Base-by-base conservation (phyloP, 1,140 invertebrate species). In the Drosophila hydei region DNA sequence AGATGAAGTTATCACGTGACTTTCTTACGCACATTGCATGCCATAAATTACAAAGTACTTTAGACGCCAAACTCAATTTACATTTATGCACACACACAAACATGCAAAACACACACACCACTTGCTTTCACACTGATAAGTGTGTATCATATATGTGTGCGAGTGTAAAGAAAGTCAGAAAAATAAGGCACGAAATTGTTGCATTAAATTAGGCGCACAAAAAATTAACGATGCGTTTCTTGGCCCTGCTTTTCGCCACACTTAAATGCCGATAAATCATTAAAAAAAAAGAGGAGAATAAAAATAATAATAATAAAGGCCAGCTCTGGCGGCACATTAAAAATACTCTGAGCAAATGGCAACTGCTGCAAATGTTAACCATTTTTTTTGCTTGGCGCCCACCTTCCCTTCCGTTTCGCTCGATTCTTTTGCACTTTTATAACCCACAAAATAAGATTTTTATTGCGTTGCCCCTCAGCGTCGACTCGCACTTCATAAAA, bases 41-140 rank as follows among this genome's bases (percentile, higher is more conserved):
- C 78, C 83, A 88, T 88, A 88, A 88, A 88, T 88, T 88, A 88
- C 83, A 79, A 88, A 88, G 83, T 88, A 88, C 83, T 88, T 88
- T 88, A 74, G 62, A 68, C 75, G 83, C 78, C 78, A 88, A 88
- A 88, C 83, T 88, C 83, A 88, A 88, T 88, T 88, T 88, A 88
- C 83, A 88, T 88, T 84, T 70, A 87, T 70, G 48, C 72, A 81
- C 67, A 72, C 62, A 61, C 42, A 70, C 60, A 50, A 36, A 60
- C 69, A 16, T 52, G 45, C 50, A 64, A 38, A 64, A 69, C 27
- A 63, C 27, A 21, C 59, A 38, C 65, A 62, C 68, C 55, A 45
- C 61, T 70, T 59, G 76, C 73, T 63, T 58, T 42, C 42, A 45
- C 42, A 48, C 72, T 83, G 83, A 87, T 88, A 88, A 14, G 4